Evolutionary conservation across 1,140 invertebrate species (phyloP), one percentile per base, ranked within the genome.

Genomic region (Drosophila lini): DNA sequence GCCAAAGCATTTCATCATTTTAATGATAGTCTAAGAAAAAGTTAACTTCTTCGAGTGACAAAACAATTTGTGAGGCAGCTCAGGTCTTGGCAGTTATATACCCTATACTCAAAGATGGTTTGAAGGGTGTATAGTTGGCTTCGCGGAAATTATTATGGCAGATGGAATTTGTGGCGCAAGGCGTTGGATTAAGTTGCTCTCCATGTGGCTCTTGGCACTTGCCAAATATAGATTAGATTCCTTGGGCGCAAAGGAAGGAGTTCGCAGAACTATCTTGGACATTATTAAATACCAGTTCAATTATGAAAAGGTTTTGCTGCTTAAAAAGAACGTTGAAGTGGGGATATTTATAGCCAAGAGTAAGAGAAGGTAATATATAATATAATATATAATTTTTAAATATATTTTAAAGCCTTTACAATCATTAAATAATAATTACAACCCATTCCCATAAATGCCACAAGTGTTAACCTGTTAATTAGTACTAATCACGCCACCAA

Each of bases 1-100:
- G 80, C 89, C 90, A 91, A 85, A 86, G 85, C 73, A 89, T 91
- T 91, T 91, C 81, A 89, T 91, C 89, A 91, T 91, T 83, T 91
- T 91, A 86, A 91, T 91, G 89, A 79, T 75, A 61, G 79, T 55
- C 53, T 48, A 65, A 67, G 73, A 65, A 78, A 68, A 79, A 65
- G 42, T 80, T 70, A 36, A 36, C 63, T 70, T 44, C 69, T 71
- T 58, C 45, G 50, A 77, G 74, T 77, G 74, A 77, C 74, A 77
- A 77, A 76, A 77, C 73, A 77, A 77, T 77, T 77, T 77, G 73
- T 44, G 74, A 77, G 62, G 70, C 70, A 74, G 48, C 69, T 74
- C 69, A 74, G 70, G 69, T 74, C 69, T 74, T 61, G 44, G 8
- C 47, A 61, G 38, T 52, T 73, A 36, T 42, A 47, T 28, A 44